Base-by-base conservation (phyloP, 2,888 invertebrate species). In the Herminia tarsipennalis region DNA sequence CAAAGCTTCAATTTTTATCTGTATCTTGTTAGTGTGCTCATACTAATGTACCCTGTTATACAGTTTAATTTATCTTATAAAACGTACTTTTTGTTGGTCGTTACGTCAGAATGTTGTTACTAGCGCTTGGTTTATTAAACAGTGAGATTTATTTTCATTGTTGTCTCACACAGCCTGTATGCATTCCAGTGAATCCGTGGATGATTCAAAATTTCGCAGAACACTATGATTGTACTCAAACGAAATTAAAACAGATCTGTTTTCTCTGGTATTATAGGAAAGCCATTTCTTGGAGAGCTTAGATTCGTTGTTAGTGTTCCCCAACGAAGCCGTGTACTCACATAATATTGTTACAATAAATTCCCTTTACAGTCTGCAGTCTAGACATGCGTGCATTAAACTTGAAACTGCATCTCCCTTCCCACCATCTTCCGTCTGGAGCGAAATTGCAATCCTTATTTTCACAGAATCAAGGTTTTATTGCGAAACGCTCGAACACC, bases 371-470 rank as follows among this genome's bases (percentile, higher is more conserved):
- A 25, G 25, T 46, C 51, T 52, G 42, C 50, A 59, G 79, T 83
- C 83, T 83, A 83, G 82, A 83, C 83, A 41, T 72, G 73, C 77
- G 76, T 79, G 64, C 52, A 65, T 61, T 68, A 61, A 71, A 73
- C 56, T 64, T 49, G 35, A 45, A 56, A 58, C 58, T 55, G 45
- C 51, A 49, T 24, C 52, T 56, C 53, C 53, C 53, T 54, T 36
- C 34, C 44, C 48, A 29, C 41, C 22, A 45, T 51, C 17, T 38
- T 34, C 46, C 39, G 65, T 63, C 64, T 70, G 46, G 50, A 47
- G 44, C 36, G 39, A 59, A 61, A 65, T 55, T 56, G 42, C 45
- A 18, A 48, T 59, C 51, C 29, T 55, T 44, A 56, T 57, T 62
- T 53, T 54, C 45, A 38, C 42, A 40, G 39, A 39, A 44, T 49